These are phyloP conservation scores for Leptinotarsa texana DNA, from an alignment of 1,140 invertebrate genomes.

Conservation along the genomic window DNA sequence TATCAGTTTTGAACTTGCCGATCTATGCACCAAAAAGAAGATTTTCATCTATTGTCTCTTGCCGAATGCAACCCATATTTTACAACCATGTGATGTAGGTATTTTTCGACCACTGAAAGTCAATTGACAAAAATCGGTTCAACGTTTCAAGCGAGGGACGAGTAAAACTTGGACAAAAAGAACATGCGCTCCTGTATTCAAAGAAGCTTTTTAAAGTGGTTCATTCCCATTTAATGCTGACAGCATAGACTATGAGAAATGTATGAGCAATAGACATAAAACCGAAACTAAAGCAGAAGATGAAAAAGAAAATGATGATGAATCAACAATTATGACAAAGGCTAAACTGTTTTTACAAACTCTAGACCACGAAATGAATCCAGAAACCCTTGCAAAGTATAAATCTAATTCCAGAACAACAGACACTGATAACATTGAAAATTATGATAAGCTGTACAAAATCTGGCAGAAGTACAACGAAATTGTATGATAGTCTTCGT, in stretches of 20 bases:
- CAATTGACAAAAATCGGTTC: background rate
- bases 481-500: background rate
- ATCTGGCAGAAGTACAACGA: background rate
- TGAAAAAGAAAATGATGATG: background rate
- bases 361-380: background rate
- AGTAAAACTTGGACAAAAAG: too few relatives aligned
- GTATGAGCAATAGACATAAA: too few relatives aligned
- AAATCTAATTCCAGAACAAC: background rate
- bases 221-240: too few relatives aligned
- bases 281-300: background rate
- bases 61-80: conserved; percentile 19
- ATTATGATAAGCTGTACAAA: background rate
- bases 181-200: too few relatives aligned
- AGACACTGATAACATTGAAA: background rate
- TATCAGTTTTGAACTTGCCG: conserved; percentile 12
- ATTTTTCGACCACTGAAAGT: background rate
- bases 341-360: background rate
- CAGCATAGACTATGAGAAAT: too few relatives aligned
- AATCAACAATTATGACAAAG: background rate
- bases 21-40: conserved; percentile 22
- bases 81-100: conserved; percentile 9
- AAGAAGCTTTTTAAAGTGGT: too few relatives aligned
- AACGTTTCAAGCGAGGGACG: too few relatives aligned
- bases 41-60: conserved; percentile 15
- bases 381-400: background rate